Conservation (phyloP, 2,113 vertebrate genomes). For the Lepus europaeus region DNA sequence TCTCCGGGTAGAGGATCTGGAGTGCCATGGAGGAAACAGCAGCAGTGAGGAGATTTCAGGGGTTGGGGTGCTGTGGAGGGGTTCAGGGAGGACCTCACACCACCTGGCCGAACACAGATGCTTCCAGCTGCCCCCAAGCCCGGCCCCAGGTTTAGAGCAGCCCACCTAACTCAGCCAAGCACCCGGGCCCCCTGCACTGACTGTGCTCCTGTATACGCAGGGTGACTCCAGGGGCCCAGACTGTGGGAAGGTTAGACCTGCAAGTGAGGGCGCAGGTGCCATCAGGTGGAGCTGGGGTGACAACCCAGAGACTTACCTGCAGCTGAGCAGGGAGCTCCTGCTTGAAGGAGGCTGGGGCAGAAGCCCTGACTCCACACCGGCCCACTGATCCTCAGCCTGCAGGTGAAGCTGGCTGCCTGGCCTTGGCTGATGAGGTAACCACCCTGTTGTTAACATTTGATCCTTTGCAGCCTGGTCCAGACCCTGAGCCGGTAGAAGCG, state of each 20-base stretch:
- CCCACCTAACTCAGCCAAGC: background rate
- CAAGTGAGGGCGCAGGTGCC: background rate
- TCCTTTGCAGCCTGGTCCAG: background rate
- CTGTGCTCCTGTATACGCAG: background rate
- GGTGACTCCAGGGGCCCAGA: background rate
- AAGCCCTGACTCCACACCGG: background rate
- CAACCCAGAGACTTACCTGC: background rate
- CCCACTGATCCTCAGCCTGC: background rate
- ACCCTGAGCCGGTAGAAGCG: background rate
- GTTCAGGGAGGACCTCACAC: background rate
- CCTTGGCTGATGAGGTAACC: background rate
- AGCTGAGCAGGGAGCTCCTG: background rate
- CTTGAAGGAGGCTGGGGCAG: accelerated
- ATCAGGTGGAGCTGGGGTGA: background rate
- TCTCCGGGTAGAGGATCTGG: background rate
- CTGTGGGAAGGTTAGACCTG: background rate
- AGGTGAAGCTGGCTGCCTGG: background rate
- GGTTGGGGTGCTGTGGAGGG: background rate
- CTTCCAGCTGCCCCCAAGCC: background rate
- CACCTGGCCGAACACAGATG: accelerated
- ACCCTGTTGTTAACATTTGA: background rate
- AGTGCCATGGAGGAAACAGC: background rate
- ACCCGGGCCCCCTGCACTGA: background rate
- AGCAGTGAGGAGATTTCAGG: background rate
- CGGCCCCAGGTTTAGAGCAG: background rate